Base-by-base conservation (phyloP, 2,113 vertebrate genomes). In the Xerus inauris region DNA sequence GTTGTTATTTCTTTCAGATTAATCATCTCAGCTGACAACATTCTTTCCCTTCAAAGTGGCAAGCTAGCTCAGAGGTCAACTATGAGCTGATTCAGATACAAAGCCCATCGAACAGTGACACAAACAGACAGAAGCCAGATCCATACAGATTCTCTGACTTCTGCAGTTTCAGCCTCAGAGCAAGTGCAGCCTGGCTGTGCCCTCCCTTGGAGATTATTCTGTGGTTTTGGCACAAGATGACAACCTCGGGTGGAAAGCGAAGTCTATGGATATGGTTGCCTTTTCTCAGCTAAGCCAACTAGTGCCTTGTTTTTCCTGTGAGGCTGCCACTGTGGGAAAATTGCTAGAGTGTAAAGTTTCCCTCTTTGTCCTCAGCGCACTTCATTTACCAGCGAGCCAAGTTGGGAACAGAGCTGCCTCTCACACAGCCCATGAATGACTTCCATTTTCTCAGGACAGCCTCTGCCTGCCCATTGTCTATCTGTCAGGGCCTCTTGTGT, bases 351-450 rank as follows among this genome's bases (percentile, higher is more conserved):
- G 42, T 96, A 90, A 97, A 98, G 73, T 95, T 98, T 96, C 26
- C 6, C 30, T 85, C 95, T 97, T 98, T 98, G 94, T 98, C 94
- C 80, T 3, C 91, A n/a, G 81, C 69, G 92, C 76, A 76, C 95
- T 97, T 96, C 95, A 92, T 94, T 91, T 96, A 95, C 83, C 92
- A 92, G 85, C 0, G 84, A 98, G 94, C 75, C 96, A 98, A 91
- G 72, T 57, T 0, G 0, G 83, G 93, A 98, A 97, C 97, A 97
- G 93, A 98, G 89, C 87, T 0, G 17, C 65, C 86, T 97, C 96
- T 98, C 96, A 97, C 89, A 91, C 47, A 9, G 45, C 54, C 76
- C 91, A 59, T 98, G 97, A 98, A 97, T 96, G 97, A 97, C 71
- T 83, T 83, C 71, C 49, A 0, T 88, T 88, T 94, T 95, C 65